Evolutionary conservation across 2,797 vertebrate genomes (phyloP), one percentile per base, ranked within the genome.

Genomic region (Gymnopithys bicolor): DNA sequence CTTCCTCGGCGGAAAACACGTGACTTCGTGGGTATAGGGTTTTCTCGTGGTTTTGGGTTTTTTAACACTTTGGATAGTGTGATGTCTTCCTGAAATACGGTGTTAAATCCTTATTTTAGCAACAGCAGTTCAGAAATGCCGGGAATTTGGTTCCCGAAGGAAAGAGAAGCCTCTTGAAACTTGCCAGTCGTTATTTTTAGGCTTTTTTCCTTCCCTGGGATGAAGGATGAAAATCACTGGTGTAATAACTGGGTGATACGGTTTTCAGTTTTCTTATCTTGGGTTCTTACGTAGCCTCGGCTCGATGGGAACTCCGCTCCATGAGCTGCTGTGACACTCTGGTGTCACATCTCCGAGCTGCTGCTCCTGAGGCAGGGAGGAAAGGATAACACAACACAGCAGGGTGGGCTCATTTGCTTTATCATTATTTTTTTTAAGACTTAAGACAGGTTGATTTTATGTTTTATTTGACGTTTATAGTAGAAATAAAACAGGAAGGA

Each of bases 281-380:
- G 62, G 8, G 24, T 37, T 69, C 35, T 19, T 19, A 1, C 0
- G 0, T 4, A 23, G 51, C 16, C 13, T 28, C 0, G 4, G 28
- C 35, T 7, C 1, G 23, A 37, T 9, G 24, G 41, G 49, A 68
- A 64, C 53, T 51, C 22, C 0, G 0, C 19, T 28, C 24, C 21
- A n/a, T 9, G 14, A 13, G 7, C 10, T 24, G 70, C 48, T 28
- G 45, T 10, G 49, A 51, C 41, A 23, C 27, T 9, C 30, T 14
- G 2, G 5, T 14, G 2, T 52, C 9, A 2, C 9, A 1, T 4
- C 68, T 7, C 4, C 32, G 56, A 62, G 70, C 52, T 49, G 71
- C 7, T 2, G 8, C 21, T 53, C 56, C 75, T 2, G 12, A 28
- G 74, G 39, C 74, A 19, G 88, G 33, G 67, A 35, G 76, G 30